Evolutionary conservation across 2,888 invertebrate species (phyloP).

Genomic region (Lithodes maja): DNA sequence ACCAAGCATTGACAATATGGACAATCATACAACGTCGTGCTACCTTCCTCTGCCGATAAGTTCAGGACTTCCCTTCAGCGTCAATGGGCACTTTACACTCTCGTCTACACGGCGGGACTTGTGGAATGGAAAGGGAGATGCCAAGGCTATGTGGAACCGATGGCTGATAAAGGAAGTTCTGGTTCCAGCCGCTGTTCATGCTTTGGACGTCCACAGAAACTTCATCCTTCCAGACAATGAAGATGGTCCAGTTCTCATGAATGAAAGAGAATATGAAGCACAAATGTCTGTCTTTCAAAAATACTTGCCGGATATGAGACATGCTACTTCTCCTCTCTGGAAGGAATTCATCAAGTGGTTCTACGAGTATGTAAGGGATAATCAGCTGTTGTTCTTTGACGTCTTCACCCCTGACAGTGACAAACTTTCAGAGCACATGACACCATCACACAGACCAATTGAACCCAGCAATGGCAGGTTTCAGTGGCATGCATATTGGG

Average conservation of each 20-base stretch:
- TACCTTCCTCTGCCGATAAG: conserved; percentile 34
- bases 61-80: conserved; percentile 49
- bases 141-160: conserved; percentile 32
- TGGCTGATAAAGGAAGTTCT: conserved; percentile 52
- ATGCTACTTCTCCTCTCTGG: neutral
- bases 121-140: conserved; percentile 32
- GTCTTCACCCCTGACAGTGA: conserved; percentile 26
- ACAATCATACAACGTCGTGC: conserved; percentile 33
- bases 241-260: neutral
- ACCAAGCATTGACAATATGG: neutral
- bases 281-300: neutral
- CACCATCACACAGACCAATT: too few species aligned
- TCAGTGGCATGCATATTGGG: conserved; percentile 33
- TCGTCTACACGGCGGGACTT: conserved; percentile 32
- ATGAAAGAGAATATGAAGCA: neutral
- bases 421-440: neutral
- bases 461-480: conserved; percentile 8
- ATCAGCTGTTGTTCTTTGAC: conserved; percentile 32
- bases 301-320: neutral
- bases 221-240: neutral
- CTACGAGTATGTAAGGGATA: conserved; percentile 27
- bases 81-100: conserved; percentile 51
- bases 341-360: conserved; percentile 30
- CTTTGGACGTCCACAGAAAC: neutral
- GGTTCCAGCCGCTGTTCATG: conserved; percentile 35